Conservation (phyloP, 2,113 vertebrate species). For the Hypocryptadius cinnamomeus region DNA sequence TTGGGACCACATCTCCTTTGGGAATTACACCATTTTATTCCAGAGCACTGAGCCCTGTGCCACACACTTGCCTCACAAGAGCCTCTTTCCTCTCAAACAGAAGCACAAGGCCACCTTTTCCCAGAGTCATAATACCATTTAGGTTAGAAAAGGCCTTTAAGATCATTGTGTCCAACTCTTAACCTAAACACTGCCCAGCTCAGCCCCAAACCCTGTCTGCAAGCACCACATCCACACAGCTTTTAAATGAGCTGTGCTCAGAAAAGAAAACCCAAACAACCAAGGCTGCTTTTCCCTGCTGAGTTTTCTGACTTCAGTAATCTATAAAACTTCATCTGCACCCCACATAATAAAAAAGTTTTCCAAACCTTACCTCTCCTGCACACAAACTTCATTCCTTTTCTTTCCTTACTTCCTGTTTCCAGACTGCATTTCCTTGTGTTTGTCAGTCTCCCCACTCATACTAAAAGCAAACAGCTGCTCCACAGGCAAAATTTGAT, state of each 20-base stretch:
- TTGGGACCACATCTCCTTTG: rapidly evolving
- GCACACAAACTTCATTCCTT: not conserved
- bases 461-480: not conserved
- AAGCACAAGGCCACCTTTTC: not conserved
- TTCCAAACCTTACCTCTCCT: not conserved
- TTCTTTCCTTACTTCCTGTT: not conserved
- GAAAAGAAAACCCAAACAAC: not conserved
- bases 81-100: not conserved
- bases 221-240: not conserved
- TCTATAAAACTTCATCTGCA: not conserved
- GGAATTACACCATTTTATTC: not conserved
- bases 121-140: not conserved
- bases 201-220: not conserved
- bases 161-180: not conserved
- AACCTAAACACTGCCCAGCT: not conserved
- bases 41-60: too few relatives aligned
- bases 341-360: rapidly evolving
- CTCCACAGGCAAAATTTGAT: not conserved
- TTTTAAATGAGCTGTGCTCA: not conserved
- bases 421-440: not conserved
- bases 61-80: too few relatives aligned
- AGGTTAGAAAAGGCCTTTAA: not conserved
- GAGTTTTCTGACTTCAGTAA: rapidly evolving
- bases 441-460: not conserved
- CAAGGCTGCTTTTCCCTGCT: not conserved